Percentiles rank a stretch among this genome's conserved stretches.
These are phyloP conservation scores for Leptinotarsa undecemlineata DNA, from an alignment of 1,140 invertebrate genomes.

Conservation along the genomic window DNA sequence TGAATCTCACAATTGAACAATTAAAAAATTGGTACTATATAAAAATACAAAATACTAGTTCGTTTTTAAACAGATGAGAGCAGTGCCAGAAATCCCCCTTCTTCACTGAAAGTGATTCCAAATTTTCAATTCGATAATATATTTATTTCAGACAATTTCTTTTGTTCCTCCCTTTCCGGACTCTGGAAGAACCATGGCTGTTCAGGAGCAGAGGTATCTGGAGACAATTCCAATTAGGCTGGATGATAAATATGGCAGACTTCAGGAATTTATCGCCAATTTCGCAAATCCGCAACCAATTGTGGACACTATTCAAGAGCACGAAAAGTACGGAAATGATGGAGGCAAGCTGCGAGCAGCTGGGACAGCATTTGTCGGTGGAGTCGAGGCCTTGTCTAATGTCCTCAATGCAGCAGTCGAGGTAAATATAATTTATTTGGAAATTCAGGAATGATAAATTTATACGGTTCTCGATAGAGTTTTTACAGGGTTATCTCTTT, in stretches of 20 bases:
- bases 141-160: conserved; percentile 9
- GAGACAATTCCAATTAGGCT: conserved; percentile 44
- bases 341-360: conserved; percentile 64
- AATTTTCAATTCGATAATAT: background rate
- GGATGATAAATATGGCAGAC: conserved; percentile 55
- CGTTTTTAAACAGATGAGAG: background rate
- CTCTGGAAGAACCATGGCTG: conserved; percentile 44
- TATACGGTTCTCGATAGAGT: too few species aligned
- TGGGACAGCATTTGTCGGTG: conserved; percentile 44
- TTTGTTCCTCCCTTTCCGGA: conserved; percentile 39
- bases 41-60: background rate
- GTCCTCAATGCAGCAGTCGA: too few species aligned
- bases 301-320: conserved; percentile 68
- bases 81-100: background rate
- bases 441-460: too few species aligned
- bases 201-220: conserved; percentile 39
- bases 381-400: too few species aligned
- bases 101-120: background rate
- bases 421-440: too few species aligned
- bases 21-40: too few species aligned
- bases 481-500: too few species aligned
- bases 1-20: too few species aligned
- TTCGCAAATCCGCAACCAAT: conserved; percentile 65
- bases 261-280: conserved; percentile 56
- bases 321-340: conserved; percentile 72